A percentile compares a stretch with the other conserved stretches of the same genome.
These are phyloP conservation scores for Strigamia maritima DNA, from an alignment of 2,888 invertebrate species.

Conservation along the genomic window DNA sequence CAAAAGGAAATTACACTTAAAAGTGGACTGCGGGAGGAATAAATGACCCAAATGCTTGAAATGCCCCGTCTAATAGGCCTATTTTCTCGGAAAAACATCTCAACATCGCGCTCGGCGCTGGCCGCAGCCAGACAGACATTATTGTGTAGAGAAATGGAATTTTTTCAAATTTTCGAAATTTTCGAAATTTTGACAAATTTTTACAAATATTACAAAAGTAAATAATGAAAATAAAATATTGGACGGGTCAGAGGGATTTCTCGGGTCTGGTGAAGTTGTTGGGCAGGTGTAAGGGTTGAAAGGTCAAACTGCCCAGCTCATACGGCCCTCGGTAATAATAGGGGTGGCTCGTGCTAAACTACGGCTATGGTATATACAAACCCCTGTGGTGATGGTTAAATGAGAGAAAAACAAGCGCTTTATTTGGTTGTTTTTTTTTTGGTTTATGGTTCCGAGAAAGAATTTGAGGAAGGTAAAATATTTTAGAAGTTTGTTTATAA, in stretches of 20 bases:
- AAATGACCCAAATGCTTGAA: not conserved
- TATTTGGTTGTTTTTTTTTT: too few species aligned
- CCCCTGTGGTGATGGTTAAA: not conserved
- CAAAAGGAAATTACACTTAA: not conserved
- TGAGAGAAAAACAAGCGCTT: not conserved
- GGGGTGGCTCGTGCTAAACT: not conserved
- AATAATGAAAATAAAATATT: too few species aligned
- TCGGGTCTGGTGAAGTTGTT: not conserved
- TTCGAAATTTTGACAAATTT: too few species aligned
- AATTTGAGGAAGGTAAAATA: too few species aligned
- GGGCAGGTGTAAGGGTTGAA: constrained; percentile 3
- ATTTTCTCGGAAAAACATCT: not conserved
- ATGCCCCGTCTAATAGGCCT: not conserved
- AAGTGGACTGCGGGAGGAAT: not conserved
- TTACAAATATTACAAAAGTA: too few species aligned
- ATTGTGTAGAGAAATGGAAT: too few species aligned
- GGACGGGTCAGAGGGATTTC: too few species aligned
- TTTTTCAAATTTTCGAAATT: too few species aligned
- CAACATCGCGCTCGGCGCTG: too few species aligned
- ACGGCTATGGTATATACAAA: not conserved
- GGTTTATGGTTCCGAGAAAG: not conserved
- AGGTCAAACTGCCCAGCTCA: constrained; percentile 7
- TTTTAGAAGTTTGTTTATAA: too few species aligned
- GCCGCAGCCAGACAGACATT: too few species aligned
- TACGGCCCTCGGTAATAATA: not conserved